Base-by-base conservation (phyloP, 2,113 vertebrate species). In the Opisthocomus hoazin region DNA sequence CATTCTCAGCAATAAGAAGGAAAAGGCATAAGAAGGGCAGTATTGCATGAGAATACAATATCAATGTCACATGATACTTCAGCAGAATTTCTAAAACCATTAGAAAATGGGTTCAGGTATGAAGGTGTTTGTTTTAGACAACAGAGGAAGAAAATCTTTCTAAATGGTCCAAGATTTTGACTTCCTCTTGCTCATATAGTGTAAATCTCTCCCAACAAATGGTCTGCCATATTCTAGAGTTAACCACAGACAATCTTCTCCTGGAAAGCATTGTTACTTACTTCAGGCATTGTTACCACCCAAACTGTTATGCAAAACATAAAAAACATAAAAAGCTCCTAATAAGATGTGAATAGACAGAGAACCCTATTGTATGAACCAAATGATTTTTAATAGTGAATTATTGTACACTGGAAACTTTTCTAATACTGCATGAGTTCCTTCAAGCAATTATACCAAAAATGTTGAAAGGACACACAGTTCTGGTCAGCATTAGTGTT, bases 371-470 rank as follows among this genome's bases (percentile, higher is more conserved):
- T 90, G 63, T 36, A 84, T 11, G 37, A 13, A 81, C 36, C 26
- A 26, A 87, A 58, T 30, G 43, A 68, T 95, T 82, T 89, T 86
- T 80, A 96, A 83, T 61, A 81, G 51, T 83, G 54, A 91, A 77
- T 95, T 92, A 84, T 24, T 90, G 32, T 57, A 65, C 37, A 54
- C 34, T 93, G 86, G 63, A 94, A 97, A 94, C 13, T 82, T 96
- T 94, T 91, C 64, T 92, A 90, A 87, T 93, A 74, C 58, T 82
- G 26, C 89, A 53, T 32, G 57, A 96, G 78, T 95, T 97, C 90
- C 96, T 97, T 97, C 94, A 96, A 87, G 86, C 56, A 94, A 95
- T 97, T 96, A 94, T 21, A 68, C 37, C 75, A 91, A 96, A 95
- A 95, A 89, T 56, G 51, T 78, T 86, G 63, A 93, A 96, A 97